Evolutionary conservation across 2,888 invertebrate genomes (phyloP).

Genomic region (Nomada fucata): DNA sequence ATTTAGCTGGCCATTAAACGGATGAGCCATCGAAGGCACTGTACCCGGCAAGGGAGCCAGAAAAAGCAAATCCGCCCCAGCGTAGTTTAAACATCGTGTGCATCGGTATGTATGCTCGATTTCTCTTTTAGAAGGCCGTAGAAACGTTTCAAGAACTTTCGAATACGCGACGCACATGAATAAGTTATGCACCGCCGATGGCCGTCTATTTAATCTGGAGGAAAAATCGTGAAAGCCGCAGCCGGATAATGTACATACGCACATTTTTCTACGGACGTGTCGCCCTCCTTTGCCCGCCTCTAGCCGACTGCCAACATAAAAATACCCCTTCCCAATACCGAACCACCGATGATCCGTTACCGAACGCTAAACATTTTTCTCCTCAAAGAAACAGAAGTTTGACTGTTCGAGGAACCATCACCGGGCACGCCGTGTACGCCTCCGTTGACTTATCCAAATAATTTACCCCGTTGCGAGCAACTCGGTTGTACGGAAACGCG

Average conservation of each 20-base stretch:
- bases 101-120: slow-evolving; percentile 47
- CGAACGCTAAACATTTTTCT: slow-evolving; percentile 1
- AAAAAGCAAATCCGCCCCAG: slow-evolving; percentile 58
- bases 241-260: neutral
- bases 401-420: slow-evolving; percentile 55
- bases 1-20: slow-evolving; percentile 78
- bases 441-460: slow-evolving; percentile 75
- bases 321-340: neutral
- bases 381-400: slow-evolving; percentile 23
- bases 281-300: too few species aligned
- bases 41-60: slow-evolving; percentile 45
- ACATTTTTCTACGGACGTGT: neutral
- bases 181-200: neutral
- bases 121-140: slow-evolving; percentile 55
- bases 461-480: slow-evolving; percentile 69
- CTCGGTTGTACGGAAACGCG: slow-evolving; percentile 68
- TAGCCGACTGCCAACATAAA: neutral
- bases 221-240: neutral
- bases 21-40: slow-evolving; percentile 65
- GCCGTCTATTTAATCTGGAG: slow-evolving; percentile 9
- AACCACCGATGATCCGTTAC: too few species aligned
- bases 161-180: neutral
- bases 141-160: slow-evolving; percentile 32
- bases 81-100: slow-evolving; percentile 59
- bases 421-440: slow-evolving; percentile 19